These are phyloP conservation scores for Trematomus loennbergii DNA, from an alignment of 2,113 vertebrate genomes.

Conservation along the genomic window DNA sequence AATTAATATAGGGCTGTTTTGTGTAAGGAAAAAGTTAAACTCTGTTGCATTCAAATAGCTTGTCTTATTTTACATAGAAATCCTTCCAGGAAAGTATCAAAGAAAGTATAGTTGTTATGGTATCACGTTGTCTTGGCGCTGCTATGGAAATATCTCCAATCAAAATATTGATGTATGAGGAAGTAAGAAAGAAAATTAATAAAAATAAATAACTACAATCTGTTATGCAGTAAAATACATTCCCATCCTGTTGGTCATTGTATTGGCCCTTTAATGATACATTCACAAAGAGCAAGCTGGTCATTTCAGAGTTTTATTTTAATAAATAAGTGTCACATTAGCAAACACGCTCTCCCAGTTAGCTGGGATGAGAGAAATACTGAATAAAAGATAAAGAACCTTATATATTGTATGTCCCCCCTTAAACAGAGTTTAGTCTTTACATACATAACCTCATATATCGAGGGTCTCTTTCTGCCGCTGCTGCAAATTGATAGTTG, in stretches of 20 bases:
- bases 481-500: neutral
- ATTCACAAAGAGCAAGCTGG: neutral
- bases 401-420: neutral
- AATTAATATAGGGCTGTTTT: neutral
- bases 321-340: neutral
- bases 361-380: neutral
- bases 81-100: neutral
- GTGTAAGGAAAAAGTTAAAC: neutral
- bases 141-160: neutral
- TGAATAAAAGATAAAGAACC: neutral
- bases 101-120: neutral
- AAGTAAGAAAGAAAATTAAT: neutral
- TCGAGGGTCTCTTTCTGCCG: neutral
- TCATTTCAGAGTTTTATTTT: neutral
- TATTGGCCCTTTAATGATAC: too few relatives aligned
- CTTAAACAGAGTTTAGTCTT: neutral
- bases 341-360: neutral
- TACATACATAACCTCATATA: neutral
- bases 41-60: neutral
- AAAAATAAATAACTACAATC: neutral
- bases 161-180: neutral
- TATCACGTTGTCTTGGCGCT: neutral
- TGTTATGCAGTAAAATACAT: neutral
- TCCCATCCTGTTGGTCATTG: neutral
- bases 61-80: neutral